These are phyloP conservation scores for Daboia siamensis DNA, from an alignment of 2,113 vertebrate genomes.

Conservation along the genomic window DNA sequence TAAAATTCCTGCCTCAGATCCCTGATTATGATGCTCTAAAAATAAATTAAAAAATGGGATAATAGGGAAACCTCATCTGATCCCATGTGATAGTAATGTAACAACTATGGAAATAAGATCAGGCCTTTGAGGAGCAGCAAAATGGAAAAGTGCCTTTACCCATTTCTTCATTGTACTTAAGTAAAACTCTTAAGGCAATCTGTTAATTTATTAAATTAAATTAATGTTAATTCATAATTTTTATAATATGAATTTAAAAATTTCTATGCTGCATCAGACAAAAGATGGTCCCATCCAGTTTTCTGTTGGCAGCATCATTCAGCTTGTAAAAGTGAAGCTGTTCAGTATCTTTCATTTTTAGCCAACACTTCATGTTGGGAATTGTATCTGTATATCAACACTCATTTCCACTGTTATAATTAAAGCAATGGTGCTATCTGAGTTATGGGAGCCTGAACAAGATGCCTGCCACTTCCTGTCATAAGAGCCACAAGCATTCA, in stretches of 20 bases:
- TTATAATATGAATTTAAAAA: neutral
- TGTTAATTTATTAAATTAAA: neutral
- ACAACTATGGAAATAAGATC: neutral
- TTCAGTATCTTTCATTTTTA: neutral
- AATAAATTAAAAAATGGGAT: neutral
- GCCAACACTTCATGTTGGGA: neutral
- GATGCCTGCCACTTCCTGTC: neutral
- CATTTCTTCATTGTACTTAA: neutral
- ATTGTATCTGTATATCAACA: neutral
- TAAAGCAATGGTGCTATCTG: neutral
- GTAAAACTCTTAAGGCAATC: neutral
- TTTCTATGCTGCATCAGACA: neutral
- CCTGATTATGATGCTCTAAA: neutral
- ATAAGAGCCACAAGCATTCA: neutral
- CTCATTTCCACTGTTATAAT: neutral
- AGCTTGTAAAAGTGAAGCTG: neutral
- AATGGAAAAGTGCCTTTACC: neutral
- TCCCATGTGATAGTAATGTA: neutral
- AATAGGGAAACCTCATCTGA: neutral
- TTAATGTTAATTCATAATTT: neutral
- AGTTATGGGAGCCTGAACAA: neutral
- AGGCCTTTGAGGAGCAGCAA: neutral
- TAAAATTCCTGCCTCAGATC: neutral
- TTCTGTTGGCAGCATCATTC: neutral
- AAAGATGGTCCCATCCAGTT: neutral